Evolutionary conservation across 2,113 vertebrate genomes (phyloP).

Genomic region (Oryzias woworae): DNA sequence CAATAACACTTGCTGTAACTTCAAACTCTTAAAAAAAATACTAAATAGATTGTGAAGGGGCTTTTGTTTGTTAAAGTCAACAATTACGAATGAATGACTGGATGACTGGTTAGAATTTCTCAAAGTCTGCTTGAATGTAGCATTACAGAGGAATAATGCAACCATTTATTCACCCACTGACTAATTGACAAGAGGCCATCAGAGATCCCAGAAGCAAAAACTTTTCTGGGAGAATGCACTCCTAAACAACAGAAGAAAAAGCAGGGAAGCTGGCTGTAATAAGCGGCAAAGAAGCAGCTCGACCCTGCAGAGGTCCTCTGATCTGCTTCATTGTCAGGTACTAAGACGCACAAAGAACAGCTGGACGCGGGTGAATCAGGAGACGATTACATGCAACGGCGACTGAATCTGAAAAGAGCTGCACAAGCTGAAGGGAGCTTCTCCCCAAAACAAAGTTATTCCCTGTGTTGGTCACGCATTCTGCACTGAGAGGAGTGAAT

Average conservation of each 20-base stretch:
- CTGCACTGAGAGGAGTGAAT: slow-evolving; percentile 36
- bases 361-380: slow-evolving; percentile 74
- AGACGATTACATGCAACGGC: slow-evolving; percentile 77
- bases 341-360: slow-evolving; percentile 70
- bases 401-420: slow-evolving; percentile 72
- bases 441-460: slow-evolving; percentile 39
- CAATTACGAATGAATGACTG: slow-evolving; percentile 3
- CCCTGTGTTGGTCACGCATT: slow-evolving; percentile 40
- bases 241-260: slow-evolving; percentile 43
- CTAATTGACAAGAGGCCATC: slow-evolving; percentile 28
- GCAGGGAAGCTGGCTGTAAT: slow-evolving; percentile 45
- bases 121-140: slow-evolving; percentile 3
- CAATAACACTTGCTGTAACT: slow-evolving; percentile 16
- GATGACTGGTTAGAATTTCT: slow-evolving; percentile 8
- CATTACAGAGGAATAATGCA: slow-evolving; percentile 12
- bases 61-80: slow-evolving; percentile 2
- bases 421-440: slow-evolving; percentile 55
- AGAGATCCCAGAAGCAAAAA: slow-evolving; percentile 45
- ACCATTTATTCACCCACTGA: slow-evolving; percentile 31
- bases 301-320: slow-evolving; percentile 64
- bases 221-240: slow-evolving; percentile 65
- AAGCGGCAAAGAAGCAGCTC: slow-evolving; percentile 55
- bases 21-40: neutral
- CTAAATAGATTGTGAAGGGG: neutral
- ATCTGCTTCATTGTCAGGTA: slow-evolving; percentile 69